Evolutionary conservation across 2,888 invertebrate species (phyloP).

Genomic region (Alloscopus bannaensis): DNA sequence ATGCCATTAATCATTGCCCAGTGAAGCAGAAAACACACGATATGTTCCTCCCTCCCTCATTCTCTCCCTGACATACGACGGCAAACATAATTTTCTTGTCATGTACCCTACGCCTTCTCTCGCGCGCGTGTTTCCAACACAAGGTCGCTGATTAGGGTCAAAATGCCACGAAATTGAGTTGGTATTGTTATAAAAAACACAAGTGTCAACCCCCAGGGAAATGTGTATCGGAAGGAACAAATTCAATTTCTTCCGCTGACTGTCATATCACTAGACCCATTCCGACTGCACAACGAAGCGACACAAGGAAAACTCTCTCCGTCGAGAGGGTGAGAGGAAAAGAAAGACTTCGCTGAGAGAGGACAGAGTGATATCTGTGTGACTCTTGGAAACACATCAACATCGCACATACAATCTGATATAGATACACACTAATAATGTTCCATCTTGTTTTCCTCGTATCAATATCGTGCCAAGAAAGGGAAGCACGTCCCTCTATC

Average conservation of each 20-base stretch:
- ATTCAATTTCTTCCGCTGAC: slow-evolving; percentile 33
- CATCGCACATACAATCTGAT: slow-evolving; percentile 13
- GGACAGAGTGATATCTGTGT: too few relatives aligned
- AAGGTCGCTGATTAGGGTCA: slow-evolving; percentile 64
- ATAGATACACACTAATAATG: slow-evolving; percentile 10
- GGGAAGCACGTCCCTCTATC: neutral
- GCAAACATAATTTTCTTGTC: too few relatives aligned
- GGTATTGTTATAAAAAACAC: slow-evolving; percentile 43
- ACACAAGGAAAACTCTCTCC: neutral
- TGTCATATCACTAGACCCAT: slow-evolving; percentile 35
- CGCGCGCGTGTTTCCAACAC: too few relatives aligned
- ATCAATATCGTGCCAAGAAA: neutral
- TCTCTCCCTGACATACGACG: too few relatives aligned
- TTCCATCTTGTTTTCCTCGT: neutral
- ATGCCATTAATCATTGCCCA: too few relatives aligned
- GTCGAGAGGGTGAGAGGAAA: neutral
- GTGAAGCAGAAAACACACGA: too few relatives aligned
- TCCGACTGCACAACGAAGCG: neutral
- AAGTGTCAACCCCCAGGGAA: slow-evolving; percentile 40
- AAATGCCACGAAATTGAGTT: slow-evolving; percentile 69
- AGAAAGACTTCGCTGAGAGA: too few relatives aligned
- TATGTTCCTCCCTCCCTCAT: too few relatives aligned
- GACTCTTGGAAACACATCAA: too few relatives aligned
- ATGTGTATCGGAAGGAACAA: slow-evolving; percentile 42
- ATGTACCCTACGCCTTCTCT: too few relatives aligned